A percentile compares a stretch with the other conserved stretches of the same genome.
Conservation (phyloP, 2,888 invertebrate genomes). For the Drosophila maculinotata region DNA sequence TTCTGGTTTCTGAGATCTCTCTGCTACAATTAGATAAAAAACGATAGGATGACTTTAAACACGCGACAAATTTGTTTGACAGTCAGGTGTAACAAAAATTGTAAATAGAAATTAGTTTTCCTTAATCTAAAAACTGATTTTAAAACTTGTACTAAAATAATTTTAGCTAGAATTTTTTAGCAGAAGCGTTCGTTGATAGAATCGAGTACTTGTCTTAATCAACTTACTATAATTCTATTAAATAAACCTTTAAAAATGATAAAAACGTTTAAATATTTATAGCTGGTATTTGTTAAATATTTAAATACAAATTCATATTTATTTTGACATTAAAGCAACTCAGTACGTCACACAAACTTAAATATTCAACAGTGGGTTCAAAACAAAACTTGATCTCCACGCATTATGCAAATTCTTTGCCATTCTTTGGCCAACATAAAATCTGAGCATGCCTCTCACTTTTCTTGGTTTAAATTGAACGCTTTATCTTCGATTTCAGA, state of each 20-base stretch:
- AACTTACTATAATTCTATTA: too few relatives aligned
- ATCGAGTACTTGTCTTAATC: too few relatives aligned
- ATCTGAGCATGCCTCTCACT: constrained; percentile 45
- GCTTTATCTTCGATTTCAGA: constrained; percentile 51
- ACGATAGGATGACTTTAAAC: too few relatives aligned
- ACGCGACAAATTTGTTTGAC: not conserved
- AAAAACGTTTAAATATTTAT: too few relatives aligned
- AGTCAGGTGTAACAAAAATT: not conserved
- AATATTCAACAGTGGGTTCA: not conserved
- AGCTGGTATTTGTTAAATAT: not conserved
- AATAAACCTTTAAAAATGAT: too few relatives aligned
- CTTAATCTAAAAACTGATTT: too few relatives aligned
- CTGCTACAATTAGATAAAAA: not conserved
- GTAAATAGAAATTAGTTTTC: too few relatives aligned
- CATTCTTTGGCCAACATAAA: constrained; percentile 20
- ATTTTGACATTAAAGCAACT: too few relatives aligned
- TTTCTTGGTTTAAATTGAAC: constrained; percentile 32
- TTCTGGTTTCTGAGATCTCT: not conserved
- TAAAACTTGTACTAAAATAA: too few relatives aligned
- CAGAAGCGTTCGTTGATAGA: too few relatives aligned
- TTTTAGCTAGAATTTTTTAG: too few relatives aligned
- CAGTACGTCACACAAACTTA: constrained; percentile 1
- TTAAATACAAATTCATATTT: not conserved
- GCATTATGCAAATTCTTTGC: constrained; percentile 31
- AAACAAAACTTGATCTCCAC: not conserved